Base-by-base conservation (phyloP, 2,888 invertebrate genomes). In the Sarcophaga caerulescens region DNA sequence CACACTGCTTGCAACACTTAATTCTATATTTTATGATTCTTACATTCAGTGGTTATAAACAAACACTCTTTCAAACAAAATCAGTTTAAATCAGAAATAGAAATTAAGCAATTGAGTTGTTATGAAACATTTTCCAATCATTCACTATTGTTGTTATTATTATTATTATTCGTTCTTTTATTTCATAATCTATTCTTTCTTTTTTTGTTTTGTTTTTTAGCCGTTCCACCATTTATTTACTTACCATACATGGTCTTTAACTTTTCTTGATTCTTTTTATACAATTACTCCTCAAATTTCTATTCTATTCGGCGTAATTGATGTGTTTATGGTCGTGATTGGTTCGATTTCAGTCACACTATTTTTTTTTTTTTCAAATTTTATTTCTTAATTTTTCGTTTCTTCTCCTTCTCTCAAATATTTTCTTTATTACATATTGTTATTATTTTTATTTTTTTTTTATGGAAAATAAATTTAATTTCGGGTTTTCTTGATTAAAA, bases 261-360 rank as follows among this genome's bases (percentile, higher is more conserved):
- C 1, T 35, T 1, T 35, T 35, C 8, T 35, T 35, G 10, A 35
- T 35, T 35, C 35, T 35, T 35, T 35, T 35, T 10, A 4, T 35
- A 35, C 35, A 35, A 35, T 35, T 35, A 35, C 35, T 10, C 8
- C 10, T 35, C 0, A 35, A 35, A 35, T 35, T 35, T 35, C 35
- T 35, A 10, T 35, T 73, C 12, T 35, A 35, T 44, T 71, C 17
- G 57, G 89, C 88, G 90, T 90, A 91, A 91, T 91, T 90, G 90
- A 90, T 89, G 89, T 90, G 91, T 90, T 91, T 90, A 91, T 78
- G 63, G 59, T 91, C 91, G 91, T 90, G 91, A 91, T 89, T n/a
- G n/a, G 89, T 90, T 90, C 90, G 91, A 91, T 92, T 91, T 91
- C 35, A 91, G 91, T 91, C 91, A 91, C 91, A 91, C 90, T 90